Evolutionary conservation across 2,888 invertebrate genomes (phyloP).

Genomic region (Tortrix viridana): DNA sequence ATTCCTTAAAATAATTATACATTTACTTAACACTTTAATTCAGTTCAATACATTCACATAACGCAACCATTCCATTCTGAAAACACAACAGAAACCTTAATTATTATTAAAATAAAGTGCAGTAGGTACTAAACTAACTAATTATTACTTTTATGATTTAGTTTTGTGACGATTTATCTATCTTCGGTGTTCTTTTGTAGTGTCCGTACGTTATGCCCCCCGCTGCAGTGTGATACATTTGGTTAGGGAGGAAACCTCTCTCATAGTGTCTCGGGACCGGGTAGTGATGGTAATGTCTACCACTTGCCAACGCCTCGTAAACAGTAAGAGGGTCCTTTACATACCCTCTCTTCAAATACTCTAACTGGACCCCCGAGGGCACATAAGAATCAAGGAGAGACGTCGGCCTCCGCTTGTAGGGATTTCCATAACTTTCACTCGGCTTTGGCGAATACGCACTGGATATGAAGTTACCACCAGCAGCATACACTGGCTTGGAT

Average conservation of each 20-base stretch:
- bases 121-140: too few relatives aligned
- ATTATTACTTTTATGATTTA: constrained; percentile 34
- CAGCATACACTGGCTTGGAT: constrained; percentile 66
- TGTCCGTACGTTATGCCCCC: constrained; percentile 77
- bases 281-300: constrained; percentile 56
- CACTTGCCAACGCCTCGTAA: constrained; percentile 72
- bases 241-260: constrained; percentile 78
- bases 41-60: constrained; percentile 29
- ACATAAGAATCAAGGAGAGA: constrained; percentile 85
- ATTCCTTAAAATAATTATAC: constrained; percentile 32
- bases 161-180: constrained; percentile 54
- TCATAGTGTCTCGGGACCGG: constrained; percentile 66
- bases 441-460: constrained; percentile 57
- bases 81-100: constrained; percentile 3
- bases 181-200: constrained; percentile 71
- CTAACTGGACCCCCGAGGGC: constrained; percentile 82
- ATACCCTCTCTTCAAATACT: constrained; percentile 75
- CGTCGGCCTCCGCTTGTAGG: constrained; percentile 68
- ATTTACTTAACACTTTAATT: constrained; percentile 18
- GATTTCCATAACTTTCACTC: constrained; percentile 54
- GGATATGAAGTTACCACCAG: constrained; percentile 50
- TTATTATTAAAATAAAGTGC: background rate
- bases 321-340: constrained; percentile 70
- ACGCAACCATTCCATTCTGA: background rate
- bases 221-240: constrained; percentile 75